Percentiles rank a stretch among this genome's conserved stretches.
Evolutionary conservation across 2,113 vertebrate genomes (phyloP).

Genomic region (Rhynchomys soricoides): DNA sequence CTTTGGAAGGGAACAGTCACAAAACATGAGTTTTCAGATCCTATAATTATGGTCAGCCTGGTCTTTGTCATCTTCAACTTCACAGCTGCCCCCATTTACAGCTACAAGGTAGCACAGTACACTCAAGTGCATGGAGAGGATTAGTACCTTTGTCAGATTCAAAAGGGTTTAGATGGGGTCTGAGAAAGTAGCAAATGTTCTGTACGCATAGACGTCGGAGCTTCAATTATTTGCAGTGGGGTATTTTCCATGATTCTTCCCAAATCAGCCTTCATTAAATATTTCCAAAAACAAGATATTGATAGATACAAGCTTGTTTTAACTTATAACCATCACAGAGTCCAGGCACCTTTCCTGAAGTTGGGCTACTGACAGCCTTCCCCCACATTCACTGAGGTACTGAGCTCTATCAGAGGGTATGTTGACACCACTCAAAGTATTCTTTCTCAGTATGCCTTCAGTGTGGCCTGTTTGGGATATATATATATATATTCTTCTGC

Average conservation of each 20-base stretch:
- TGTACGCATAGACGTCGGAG: constrained; percentile 66
- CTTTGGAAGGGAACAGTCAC: constrained; percentile 51
- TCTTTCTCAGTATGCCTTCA: not conserved
- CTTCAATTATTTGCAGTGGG: constrained; percentile 54
- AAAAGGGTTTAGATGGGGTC: constrained; percentile 63
- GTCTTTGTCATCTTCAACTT: constrained; percentile 65
- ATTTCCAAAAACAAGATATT: constrained; percentile 27
- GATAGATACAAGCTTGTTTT: constrained; percentile 29
- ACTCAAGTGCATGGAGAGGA: constrained; percentile 44
- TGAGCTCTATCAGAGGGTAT: not conserved
- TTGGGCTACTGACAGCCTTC: not conserved
- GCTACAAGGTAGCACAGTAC: constrained; percentile 34
- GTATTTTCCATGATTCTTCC: constrained; percentile 43
- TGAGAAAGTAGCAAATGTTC: constrained; percentile 62
- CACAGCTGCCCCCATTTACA: constrained; percentile 12
- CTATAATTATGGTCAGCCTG: constrained; percentile 57
- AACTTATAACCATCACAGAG: constrained; percentile 24
- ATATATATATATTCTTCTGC: not conserved
- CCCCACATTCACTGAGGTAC: not conserved
- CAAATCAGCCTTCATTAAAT: not conserved
- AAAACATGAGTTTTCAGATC: constrained; percentile 53
- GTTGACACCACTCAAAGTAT: not conserved
- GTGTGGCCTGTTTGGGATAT: not conserved
- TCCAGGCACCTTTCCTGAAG: constrained; percentile 34
- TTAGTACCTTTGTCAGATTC: constrained; percentile 57